Percentiles rank a stretch among this genome's conserved stretches.
Conservation (phyloP, 2,113 vertebrate species). For the Cephalopholis sonnerati region DNA sequence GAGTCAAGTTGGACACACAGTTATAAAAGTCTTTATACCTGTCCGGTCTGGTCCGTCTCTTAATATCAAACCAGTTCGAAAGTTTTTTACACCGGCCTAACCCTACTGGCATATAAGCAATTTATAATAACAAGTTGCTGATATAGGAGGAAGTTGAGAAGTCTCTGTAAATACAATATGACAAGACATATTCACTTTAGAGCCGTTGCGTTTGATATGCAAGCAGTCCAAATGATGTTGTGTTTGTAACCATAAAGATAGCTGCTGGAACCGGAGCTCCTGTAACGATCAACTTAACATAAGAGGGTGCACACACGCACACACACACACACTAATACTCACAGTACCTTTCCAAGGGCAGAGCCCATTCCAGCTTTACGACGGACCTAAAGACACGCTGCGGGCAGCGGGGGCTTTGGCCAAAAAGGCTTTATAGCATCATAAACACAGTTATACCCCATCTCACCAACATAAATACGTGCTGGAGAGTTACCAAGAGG, state of each 20-base stretch:
- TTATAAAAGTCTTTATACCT: too few relatives aligned
- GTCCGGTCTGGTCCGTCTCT: too few relatives aligned
- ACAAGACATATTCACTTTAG: constrained; percentile 10
- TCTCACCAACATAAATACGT: constrained; percentile 74
- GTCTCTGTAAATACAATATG: background rate
- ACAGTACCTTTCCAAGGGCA: constrained; percentile 70
- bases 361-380: constrained; percentile 72
- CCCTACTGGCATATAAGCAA: background rate
- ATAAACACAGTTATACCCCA: constrained; percentile 78
- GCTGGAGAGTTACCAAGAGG: constrained; percentile 71
- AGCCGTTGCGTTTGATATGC: constrained; percentile 6
- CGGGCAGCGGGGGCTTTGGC: constrained; percentile 69
- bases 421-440: constrained; percentile 79
- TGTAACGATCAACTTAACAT: constrained; percentile 44
- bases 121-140: background rate
- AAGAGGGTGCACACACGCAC: constrained; percentile 6
- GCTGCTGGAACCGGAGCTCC: constrained; percentile 20
- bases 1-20: too few relatives aligned
- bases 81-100: background rate
- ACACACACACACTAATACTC: constrained; percentile 19
- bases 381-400: constrained; percentile 69
- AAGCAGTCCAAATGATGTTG: constrained; percentile 15
- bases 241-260: constrained; percentile 48
- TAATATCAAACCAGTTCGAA: too few relatives aligned
- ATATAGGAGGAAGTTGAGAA: background rate